These are phyloP conservation scores for Hemaris fuciformis DNA, from an alignment of 2,888 invertebrate genomes.

Conservation along the genomic window DNA sequence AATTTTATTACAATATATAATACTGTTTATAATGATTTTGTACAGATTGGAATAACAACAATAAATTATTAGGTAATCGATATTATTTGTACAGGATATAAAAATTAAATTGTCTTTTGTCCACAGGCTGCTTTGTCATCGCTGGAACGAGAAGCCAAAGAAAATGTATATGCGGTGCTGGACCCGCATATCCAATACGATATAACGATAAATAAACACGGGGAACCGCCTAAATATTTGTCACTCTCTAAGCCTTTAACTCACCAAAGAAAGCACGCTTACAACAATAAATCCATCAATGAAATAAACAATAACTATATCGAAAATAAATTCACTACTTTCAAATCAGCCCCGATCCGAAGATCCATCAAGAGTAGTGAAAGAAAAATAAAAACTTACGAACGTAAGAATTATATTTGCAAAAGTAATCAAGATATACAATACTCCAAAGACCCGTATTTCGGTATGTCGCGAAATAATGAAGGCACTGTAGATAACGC, in stretches of 20 bases:
- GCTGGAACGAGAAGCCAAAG: slow-evolving; percentile 80
- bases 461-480: slow-evolving; percentile 47
- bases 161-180: slow-evolving; percentile 79
- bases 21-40: no score
- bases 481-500: slow-evolving; percentile 37
- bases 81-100: no score
- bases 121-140: slow-evolving; percentile 72
- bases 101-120: slow-evolving; percentile 28
- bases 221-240: slow-evolving; percentile 77
- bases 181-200: slow-evolving; percentile 81
- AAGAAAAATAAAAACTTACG: slow-evolving; percentile 37
- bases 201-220: slow-evolving; percentile 78
- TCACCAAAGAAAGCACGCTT: slow-evolving; percentile 76
- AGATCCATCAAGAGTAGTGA: slow-evolving; percentile 59
- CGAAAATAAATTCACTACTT: slow-evolving; percentile 56
- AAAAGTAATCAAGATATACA: slow-evolving; percentile 69
- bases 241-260: slow-evolving; percentile 77
- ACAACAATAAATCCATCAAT: slow-evolving; percentile 53
- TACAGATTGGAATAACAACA: background rate
- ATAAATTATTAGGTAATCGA: no score
- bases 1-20: no score
- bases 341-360: slow-evolving; percentile 56
- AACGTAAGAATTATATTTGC: slow-evolving; percentile 48
- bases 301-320: slow-evolving; percentile 63
- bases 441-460: slow-evolving; percentile 68